Conservation (phyloP, 92 coral and sea anemone species). For the Zoanthus solanderi region DNA sequence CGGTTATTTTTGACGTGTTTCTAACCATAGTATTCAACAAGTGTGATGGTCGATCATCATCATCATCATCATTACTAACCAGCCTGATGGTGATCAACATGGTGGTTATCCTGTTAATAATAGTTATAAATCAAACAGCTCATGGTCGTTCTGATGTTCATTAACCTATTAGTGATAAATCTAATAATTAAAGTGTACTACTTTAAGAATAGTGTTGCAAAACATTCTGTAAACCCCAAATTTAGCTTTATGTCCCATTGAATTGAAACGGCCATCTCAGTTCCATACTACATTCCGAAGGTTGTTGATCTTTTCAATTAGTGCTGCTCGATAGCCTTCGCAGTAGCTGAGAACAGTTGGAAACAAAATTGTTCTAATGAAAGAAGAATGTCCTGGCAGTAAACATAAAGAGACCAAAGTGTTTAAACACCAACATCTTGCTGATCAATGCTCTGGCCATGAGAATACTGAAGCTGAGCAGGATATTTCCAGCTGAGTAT, state of each 20-base stretch:
- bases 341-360: constrained; percentile 2
- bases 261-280: neutral
- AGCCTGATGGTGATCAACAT: no score
- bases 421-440: constrained; percentile 22
- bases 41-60: no score
- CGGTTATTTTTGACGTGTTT: no score
- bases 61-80: no score
- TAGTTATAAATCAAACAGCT: no score
- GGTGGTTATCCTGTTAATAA: no score
- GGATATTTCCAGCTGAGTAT: constrained; percentile 36
- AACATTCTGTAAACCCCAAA: constrained; percentile 7
- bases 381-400: constrained; percentile 7
- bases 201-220: neutral
- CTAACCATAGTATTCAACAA: no score
- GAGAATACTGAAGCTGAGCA: constrained; percentile 1
- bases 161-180: no score
- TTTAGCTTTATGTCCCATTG: constrained; percentile 11
- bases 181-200: neutral
- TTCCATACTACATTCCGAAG: neutral
- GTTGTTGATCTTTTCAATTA: neutral
- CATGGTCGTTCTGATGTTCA: no score
- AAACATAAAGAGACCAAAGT: constrained; percentile 4
- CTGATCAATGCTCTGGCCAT: constrained; percentile 51
- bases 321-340: constrained; percentile 5
- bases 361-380: constrained; percentile 4